Evolutionary conservation across 2,888 invertebrate genomes (phyloP).

Genomic region (Dendrolimus houi): DNA sequence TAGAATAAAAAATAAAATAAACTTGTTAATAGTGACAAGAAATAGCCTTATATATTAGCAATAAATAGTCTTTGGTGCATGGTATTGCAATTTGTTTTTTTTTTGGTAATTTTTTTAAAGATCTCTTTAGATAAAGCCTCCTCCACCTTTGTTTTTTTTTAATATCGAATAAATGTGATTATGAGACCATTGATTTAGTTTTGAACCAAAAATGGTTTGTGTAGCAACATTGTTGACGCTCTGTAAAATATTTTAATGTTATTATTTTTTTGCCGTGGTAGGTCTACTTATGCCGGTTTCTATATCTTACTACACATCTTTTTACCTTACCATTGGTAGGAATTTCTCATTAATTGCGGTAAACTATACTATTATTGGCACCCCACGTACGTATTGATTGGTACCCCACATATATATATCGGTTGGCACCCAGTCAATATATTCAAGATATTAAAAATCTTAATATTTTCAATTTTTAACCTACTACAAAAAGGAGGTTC

Average conservation of each 20-base stretch:
- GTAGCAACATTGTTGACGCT: conserved; percentile 47
- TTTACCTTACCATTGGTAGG: no score
- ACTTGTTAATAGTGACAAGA: conserved; percentile 14
- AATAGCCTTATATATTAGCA: conserved; percentile 19
- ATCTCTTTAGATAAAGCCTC: conserved; percentile 1
- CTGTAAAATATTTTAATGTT: conserved; percentile 22
- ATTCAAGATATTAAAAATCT: no score
- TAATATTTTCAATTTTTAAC: no score
- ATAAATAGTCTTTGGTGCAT: conserved; percentile 3
- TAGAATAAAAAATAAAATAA: conserved; percentile 12
- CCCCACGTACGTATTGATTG: no score
- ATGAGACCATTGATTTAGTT: conserved; percentile 66
- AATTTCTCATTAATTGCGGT: no score
- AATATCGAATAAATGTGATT: conserved; percentile 47
- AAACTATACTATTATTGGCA: no score
- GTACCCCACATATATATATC: no score
- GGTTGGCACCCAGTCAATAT: no score
- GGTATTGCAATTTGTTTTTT: conserved; percentile 4
- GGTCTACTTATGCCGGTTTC: neutral
- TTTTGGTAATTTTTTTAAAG: neutral
- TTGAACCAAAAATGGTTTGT: conserved; percentile 51
- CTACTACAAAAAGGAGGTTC: no score
- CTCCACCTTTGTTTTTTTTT: conserved; percentile 14
- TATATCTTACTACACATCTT: no score
- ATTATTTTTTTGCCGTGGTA: conserved; percentile 15